Evolutionary conservation across 2,797 vertebrate genomes (phyloP).

Genomic region (Luscinia megarhynchos): DNA sequence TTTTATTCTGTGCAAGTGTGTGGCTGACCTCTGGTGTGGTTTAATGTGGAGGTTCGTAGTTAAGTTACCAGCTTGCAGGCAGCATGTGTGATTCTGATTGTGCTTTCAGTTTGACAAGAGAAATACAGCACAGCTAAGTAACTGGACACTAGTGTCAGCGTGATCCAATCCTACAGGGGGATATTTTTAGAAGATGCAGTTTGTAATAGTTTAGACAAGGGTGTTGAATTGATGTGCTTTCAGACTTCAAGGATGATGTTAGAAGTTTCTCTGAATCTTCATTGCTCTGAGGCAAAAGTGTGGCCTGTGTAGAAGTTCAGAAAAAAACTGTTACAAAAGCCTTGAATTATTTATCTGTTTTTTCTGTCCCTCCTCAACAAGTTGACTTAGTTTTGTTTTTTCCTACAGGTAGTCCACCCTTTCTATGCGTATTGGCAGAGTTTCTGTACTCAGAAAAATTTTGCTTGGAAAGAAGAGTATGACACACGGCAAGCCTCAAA

Average conservation of each 20-base stretch:
- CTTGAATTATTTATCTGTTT: background rate
- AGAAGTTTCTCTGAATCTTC: background rate
- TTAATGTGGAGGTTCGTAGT: background rate
- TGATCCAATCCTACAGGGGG: background rate
- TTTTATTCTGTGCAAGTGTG: background rate
- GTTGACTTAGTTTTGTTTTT: background rate
- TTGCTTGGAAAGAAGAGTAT: constrained; percentile 97
- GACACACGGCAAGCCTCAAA: constrained; percentile 94
- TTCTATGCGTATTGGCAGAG: constrained; percentile 99
- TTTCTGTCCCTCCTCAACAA: background rate
- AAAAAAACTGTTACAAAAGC: background rate
- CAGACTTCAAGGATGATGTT: background rate
- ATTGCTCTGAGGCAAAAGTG: background rate
- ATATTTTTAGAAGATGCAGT: background rate
- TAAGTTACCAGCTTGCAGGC: background rate
- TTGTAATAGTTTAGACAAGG: background rate
- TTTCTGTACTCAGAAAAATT: constrained; percentile 93
- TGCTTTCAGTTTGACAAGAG: background rate
- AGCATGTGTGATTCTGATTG: background rate
- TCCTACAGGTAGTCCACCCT: constrained; percentile 88
- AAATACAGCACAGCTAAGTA: background rate
- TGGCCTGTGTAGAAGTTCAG: background rate
- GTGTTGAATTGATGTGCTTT: background rate
- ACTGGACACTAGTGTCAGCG: background rate
- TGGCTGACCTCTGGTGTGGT: background rate